Base-by-base conservation (phyloP, 2,888 invertebrate genomes). In the Nipponacmea schrenckii region DNA sequence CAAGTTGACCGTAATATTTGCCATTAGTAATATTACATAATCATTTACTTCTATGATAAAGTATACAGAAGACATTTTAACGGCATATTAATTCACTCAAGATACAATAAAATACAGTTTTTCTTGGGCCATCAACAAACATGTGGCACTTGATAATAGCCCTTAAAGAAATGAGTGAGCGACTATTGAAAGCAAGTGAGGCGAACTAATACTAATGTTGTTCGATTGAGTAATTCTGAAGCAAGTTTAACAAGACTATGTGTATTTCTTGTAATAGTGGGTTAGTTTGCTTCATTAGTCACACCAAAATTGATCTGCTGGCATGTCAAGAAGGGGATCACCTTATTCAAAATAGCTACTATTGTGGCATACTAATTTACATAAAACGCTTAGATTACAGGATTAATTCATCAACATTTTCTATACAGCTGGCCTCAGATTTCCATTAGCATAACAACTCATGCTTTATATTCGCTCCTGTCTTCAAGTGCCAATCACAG, bases 371-470 rank as follows among this genome's bases (percentile, higher is more conserved):
- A 24, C 24, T 56, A 56, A 56, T 56, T 56, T 56, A 56, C 56
- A 56, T 56, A 56, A 56, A 56, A 20, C 56, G 20, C 56, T 24
- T 24, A 56, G 56, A 56, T 56, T 56, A 56, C 56, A 20, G 56
- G 56, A 56, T 56, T 56, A 56, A 56, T 56, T 56, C 56, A 56
- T 56, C 56, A 56, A 24, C 56, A 20, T 56, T 39, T 56, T 56
- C 56, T 56, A 24, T 56, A 56, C 20, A 56, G 24, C 20, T 24
- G 24, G 56, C 56, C 56, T 56, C 56, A 3, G 56, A 14, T 56
- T 56, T 56, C 56, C 56, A 56, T 56, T 56, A 56, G 56, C 56
- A 56, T 56, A 56, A 24, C 56, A 24, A 24, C 39, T 56, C 20
- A 24, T 56, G 24, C 56, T 56, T 56, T 56, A 56, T 56, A 24